These are phyloP conservation scores for Copidosoma floridanum DNA, from an alignment of 1,140 invertebrate species.

Conservation along the genomic window DNA sequence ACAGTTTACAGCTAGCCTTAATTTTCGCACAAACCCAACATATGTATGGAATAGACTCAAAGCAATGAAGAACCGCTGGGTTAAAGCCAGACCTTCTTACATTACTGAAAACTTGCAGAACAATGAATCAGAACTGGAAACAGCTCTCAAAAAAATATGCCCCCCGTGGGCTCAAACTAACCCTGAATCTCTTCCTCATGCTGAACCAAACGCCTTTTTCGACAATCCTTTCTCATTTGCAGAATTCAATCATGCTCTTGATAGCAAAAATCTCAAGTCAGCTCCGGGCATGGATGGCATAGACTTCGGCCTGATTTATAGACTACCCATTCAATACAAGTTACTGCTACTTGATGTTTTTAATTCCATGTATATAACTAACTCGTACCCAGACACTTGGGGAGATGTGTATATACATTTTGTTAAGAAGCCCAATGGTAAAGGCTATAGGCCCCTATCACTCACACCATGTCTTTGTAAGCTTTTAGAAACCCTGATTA, in stretches of 20 bases:
- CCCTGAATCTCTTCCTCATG: neutral
- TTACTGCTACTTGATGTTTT: conserved; percentile 2
- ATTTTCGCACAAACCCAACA: neutral
- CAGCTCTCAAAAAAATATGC: neutral
- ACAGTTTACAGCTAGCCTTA: conserved; percentile 5
- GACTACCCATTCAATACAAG: neutral
- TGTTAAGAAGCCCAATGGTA: conserved; percentile 14
- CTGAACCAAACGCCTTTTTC: neutral
- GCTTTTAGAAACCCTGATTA: neutral
- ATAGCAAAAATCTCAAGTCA: neutral
- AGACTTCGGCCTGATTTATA: neutral
- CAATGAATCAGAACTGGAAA: neutral
- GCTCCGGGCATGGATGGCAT: neutral
- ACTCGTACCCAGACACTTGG: conserved; percentile 12
- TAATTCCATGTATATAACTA: conserved; percentile 10
- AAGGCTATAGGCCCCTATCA: conserved; percentile 19
- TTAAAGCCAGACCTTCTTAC: neutral
- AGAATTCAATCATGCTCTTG: neutral
- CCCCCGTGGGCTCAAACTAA: neutral
- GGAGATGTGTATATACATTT: conserved; percentile 12
- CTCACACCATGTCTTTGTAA: conserved; percentile 26
- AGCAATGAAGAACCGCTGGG: neutral
- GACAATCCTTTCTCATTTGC: neutral
- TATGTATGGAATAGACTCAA: conserved; percentile 2
- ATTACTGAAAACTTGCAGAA: neutral